These are phyloP conservation scores for Oryctes rhinoceros DNA, from an alignment of 1,140 invertebrate species.

Conservation along the genomic window DNA sequence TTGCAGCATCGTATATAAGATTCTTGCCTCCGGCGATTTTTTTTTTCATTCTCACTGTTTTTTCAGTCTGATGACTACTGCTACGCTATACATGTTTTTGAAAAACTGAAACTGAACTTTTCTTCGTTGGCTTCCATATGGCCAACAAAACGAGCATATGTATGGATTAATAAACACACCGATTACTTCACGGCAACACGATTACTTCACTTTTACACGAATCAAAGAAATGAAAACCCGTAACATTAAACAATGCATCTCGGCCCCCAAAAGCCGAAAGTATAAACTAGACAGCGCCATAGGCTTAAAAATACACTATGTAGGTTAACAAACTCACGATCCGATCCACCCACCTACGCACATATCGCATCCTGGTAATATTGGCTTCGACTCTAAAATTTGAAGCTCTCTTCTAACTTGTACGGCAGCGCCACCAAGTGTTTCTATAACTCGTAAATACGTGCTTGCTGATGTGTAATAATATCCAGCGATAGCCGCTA, in stretches of 20 bases:
- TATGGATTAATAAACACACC: not conserved
- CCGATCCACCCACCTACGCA: not conserved
- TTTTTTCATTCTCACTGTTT: too few species aligned
- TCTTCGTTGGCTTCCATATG: too few species aligned
- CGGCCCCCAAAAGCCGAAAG: not conserved
- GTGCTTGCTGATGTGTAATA: not conserved
- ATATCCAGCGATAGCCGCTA: not conserved
- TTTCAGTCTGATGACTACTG: too few species aligned
- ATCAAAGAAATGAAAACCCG: not conserved
- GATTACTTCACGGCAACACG: not conserved
- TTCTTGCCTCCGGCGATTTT: too few species aligned
- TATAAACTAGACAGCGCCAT: not conserved
- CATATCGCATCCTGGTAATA: not conserved
- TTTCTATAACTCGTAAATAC: constrained; percentile 3
- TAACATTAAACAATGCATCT: not conserved
- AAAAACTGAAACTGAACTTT: too few species aligned
- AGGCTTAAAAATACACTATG: not conserved
- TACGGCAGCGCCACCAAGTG: not conserved
- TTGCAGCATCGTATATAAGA: too few species aligned
- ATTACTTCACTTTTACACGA: not conserved
- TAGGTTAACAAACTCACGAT: constrained; percentile 11
- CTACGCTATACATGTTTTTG: too few species aligned
- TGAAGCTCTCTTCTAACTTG: not conserved
- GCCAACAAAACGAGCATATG: not conserved
- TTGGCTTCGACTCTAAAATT: not conserved